Evolutionary conservation across 2,113 vertebrate species (phyloP), one percentile per base, ranked within the genome.

Genomic region (Cyprinodon brontotheroides): DNA sequence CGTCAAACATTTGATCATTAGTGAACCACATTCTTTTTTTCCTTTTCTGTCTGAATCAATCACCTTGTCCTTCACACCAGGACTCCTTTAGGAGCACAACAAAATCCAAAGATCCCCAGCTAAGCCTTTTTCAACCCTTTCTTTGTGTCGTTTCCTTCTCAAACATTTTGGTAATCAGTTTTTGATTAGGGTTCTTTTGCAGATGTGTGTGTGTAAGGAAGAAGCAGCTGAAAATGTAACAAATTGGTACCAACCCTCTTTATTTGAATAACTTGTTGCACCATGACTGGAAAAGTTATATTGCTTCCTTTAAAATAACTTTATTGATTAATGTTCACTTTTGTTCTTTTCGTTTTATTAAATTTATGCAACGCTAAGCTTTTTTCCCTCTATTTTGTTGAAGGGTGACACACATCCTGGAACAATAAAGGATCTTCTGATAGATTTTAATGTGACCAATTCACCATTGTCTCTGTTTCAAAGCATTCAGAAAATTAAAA

Each of bases 1-100:
- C 88, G 90, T 93, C 90, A 91, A 91, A 91, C 86, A 83, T 64
- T 2, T 38, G 80, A 90, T 93, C 87, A 91, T 91, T 91, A 90
- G 87, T 80, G 80, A 88, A 81, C 75, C 87, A 80, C 77, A 75
- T 72, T 78, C 65, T 61, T 81, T 74, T 57, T 75, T 68, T 65
- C 74, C 72, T 64, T 69, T 57, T 76, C 75, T 80, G 4, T 22
- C 75, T 75, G 48, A 36, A 78, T 71, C 59, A 13, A 69, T 82
- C 47, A 4, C 48, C 70, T 81, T 80, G 79, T 81, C 76, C 81
- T 84, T 78, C 78, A 86, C 87, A 81, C 83, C 78, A 47, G 68
- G 50, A 41, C 68, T 78, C 77, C 57, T 75, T 61, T 63, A 67
- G 80, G 68, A 61, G 78, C 75, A 71, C 71, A 78, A 76, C 79